Base-by-base conservation (phyloP, 2,797 vertebrate species). In the Gobionotothen gibberifrons region DNA sequence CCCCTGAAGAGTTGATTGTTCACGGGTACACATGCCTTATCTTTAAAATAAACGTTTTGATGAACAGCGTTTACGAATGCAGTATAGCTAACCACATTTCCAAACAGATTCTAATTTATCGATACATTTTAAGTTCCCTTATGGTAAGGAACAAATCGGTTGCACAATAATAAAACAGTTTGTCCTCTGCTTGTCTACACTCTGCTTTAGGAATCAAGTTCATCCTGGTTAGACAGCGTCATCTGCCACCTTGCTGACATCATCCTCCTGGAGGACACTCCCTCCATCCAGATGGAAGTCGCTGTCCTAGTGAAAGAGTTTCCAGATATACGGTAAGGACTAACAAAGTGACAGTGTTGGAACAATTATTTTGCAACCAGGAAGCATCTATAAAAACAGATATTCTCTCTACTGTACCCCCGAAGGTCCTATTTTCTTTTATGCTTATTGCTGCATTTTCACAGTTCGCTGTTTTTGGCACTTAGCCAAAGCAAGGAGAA, bases 261-360 rank as follows among this genome's bases (percentile, higher is more conserved):
- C 76, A 94, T 98, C 64, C 94, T 95, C 39, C 92, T 99, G 73
- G 97, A 98, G 84, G 97, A 98, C 90, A 96, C 93, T 0, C 95
- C 96, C 0, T 96, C 97, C 67, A 96, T 99, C 91, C 97, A 98
- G 92, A 96, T 98, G 96, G 97, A 98, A 87, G 97, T 98, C 11
- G 97, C 95, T 0, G 94, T 96, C 69, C 84, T 99, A 86, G 96
- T 95, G 47, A 94, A 96, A 40, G 96, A 97, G 87, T 98, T 97
- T 85, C 97, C 97, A 1, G 97, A 98, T 12, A 93, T 98, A 82
- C 91, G 96, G 97, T 98, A 87, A 94, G 95, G 7, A 1, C 1
- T 60, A 65, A 19, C 47, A 72, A 64, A 69, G 61, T 2, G 78
- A 59, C 5, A 57, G 2, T n/a, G 29, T 54, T 76, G 19, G 58